Evolutionary conservation across 2,113 vertebrate genomes (phyloP), one percentile per base, ranked within the genome.

Genomic region (Myotis davidii): DNA sequence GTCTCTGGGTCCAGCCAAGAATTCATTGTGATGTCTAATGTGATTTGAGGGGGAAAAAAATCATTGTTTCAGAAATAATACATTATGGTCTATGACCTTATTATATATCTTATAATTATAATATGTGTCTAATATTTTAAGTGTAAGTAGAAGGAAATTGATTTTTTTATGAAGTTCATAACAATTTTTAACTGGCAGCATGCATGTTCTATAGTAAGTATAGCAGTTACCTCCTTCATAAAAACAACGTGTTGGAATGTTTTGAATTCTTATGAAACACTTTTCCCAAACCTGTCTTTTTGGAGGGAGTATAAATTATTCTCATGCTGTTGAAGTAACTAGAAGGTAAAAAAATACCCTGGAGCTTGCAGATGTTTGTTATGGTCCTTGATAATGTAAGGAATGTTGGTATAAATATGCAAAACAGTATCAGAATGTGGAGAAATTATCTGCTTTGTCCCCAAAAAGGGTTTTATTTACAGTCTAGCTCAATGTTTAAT

Each of bases 1-100:
- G 64, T 86, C 83, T 87, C 39, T 67, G 52, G 54, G 72, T 78
- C 23, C 25, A 88, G 87, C 42, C 90, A 52, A 45, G 54, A 96
- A 67, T 90, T 59, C 78, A 67, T 70, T 78, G 82, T 94, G 76
- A 69, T 61, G 54, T 76, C 52, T 78, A 56, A 65, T 25, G 5
- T 50, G 64, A 23, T 82, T 82, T 81, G 21, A 45, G 34, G 6
- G 7, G 4, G 25, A 21, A 64, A 32, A 32, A 39, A 64, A 85
- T 81, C n/a, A 89, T 96, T 94, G 72, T 95, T 84, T 96, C 74
- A 65, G 90, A 94, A 91, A 93, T 65, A 91, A 84, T 83, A 48
- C n/a, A 56, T 83, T 69, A 34, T 93, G 18, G 20, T 61, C 1
- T 85, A 29, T 84, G 59, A 81, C 45, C 69, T 45, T 91, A 4